Percentiles rank a stretch among this genome's conserved stretches.
These are phyloP conservation scores for Drosophila mimica DNA, from an alignment of 2,888 invertebrate species.

Conservation along the genomic window DNA sequence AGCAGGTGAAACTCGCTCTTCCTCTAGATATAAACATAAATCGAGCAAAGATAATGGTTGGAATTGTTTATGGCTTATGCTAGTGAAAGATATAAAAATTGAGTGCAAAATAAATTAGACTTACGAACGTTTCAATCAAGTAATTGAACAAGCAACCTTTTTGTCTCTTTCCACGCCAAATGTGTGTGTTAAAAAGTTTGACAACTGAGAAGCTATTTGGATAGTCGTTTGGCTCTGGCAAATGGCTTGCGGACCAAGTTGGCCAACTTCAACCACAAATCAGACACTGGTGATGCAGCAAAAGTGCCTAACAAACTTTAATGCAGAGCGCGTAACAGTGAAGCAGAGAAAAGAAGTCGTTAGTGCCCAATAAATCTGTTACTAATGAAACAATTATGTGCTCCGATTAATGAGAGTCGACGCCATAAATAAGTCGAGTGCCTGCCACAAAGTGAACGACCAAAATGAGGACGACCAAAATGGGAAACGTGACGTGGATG, in stretches of 20 bases:
- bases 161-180: not conserved
- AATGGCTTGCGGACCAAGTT: slow-evolving; percentile 17
- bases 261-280: slow-evolving; percentile 8
- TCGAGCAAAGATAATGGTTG: slow-evolving; percentile 11
- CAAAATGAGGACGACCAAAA: slow-evolving; percentile 23
- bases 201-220: slow-evolving; percentile 1
- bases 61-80: slow-evolving; percentile 11
- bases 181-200: not conserved
- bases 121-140: slow-evolving; percentile 2
- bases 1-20: slow-evolving; percentile 29
- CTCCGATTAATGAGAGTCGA: slow-evolving; percentile 67
- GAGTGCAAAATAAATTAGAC: not conserved
- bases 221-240: not conserved
- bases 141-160: not conserved
- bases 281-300: slow-evolving; percentile 39
- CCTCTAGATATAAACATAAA: slow-evolving; percentile 9
- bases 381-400: slow-evolving; percentile 79
- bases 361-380: slow-evolving; percentile 74
- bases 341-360: slow-evolving; percentile 33
- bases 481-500: slow-evolving; percentile 69
- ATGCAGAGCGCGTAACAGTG: slow-evolving; percentile 39
- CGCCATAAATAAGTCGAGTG: slow-evolving; percentile 52
- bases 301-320: slow-evolving; percentile 52
- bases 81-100: slow-evolving; percentile 4
- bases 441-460: slow-evolving; percentile 26